A percentile compares a stretch with the other conserved stretches of the same genome.
Evolutionary conservation across 2,113 vertebrate genomes (phyloP).

Genomic region (Chrysochloris asiatica): DNA sequence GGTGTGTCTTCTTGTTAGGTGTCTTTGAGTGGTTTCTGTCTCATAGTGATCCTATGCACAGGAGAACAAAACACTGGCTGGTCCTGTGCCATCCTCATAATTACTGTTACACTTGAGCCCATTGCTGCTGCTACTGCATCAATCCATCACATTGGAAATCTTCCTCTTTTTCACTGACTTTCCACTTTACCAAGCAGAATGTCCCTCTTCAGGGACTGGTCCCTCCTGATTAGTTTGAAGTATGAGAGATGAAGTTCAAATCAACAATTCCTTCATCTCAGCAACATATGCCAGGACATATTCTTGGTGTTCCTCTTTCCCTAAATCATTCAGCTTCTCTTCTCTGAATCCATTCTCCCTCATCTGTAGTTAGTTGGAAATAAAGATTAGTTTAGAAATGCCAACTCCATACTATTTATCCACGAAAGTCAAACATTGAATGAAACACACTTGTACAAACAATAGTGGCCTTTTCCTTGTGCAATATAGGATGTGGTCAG

Average conservation of each 20-base stretch:
- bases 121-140: too few species aligned
- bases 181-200: too few species aligned
- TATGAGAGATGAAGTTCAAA: too few species aligned
- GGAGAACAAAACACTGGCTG: too few species aligned
- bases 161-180: too few species aligned
- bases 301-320: slow-evolving; percentile 55
- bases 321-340: slow-evolving; percentile 66
- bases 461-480: slow-evolving; percentile 79
- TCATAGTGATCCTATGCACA: too few species aligned
- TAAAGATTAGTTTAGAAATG: slow-evolving; percentile 82
- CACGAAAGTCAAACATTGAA: slow-evolving; percentile 82
- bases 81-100: too few species aligned
- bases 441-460: slow-evolving; percentile 87
- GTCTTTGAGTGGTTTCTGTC: too few species aligned
- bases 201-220: too few species aligned
- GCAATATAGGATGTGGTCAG: slow-evolving; percentile 84
- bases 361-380: slow-evolving; percentile 80
- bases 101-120: too few species aligned
- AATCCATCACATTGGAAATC: too few species aligned
- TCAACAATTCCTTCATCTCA: background rate
- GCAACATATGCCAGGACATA: slow-evolving; percentile 48
- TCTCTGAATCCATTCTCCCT: background rate
- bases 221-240: too few species aligned
- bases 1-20: background rate
- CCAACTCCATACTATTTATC: slow-evolving; percentile 80